phyloP scores from a whole-genome alignment of 2,797 vertebrate genomes.

The Xiphorhynchus erythropygius region DNA sequence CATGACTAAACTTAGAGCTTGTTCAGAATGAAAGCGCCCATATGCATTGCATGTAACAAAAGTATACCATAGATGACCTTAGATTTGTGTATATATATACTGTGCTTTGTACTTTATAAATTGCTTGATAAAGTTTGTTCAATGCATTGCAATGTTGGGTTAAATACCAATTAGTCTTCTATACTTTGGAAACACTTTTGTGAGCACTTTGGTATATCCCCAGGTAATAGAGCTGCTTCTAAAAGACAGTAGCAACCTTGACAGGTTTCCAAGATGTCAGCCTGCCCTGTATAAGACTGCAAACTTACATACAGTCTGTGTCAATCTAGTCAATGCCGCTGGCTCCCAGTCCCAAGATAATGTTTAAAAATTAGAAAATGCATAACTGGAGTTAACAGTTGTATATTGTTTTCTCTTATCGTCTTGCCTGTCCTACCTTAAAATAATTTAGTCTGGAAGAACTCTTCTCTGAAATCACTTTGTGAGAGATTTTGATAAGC shows the following conservation, averaged over 20 bases:
- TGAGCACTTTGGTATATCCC: not conserved
- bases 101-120: not conserved
- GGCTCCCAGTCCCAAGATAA: not conserved
- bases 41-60: not conserved
- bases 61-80: not conserved
- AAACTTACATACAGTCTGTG: not conserved
- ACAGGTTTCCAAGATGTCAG: not conserved
- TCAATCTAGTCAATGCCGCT: not conserved
- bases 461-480: not conserved
- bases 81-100: not conserved
- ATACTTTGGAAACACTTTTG: not conserved
- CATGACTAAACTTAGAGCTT: not conserved
- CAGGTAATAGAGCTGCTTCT: not conserved
- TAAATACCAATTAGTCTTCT: not conserved
- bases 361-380: not conserved
- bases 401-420: not conserved
- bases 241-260: not conserved
- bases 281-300: not conserved
- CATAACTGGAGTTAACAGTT: not conserved
- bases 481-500: conserved; percentile 17
- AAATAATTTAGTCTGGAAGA: not conserved
- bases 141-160: rapidly evolving
- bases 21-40: not conserved
- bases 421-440: not conserved
- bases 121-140: not conserved